These are phyloP conservation scores for Scomber japonicus DNA, from an alignment of 2,113 vertebrate species.

Conservation along the genomic window DNA sequence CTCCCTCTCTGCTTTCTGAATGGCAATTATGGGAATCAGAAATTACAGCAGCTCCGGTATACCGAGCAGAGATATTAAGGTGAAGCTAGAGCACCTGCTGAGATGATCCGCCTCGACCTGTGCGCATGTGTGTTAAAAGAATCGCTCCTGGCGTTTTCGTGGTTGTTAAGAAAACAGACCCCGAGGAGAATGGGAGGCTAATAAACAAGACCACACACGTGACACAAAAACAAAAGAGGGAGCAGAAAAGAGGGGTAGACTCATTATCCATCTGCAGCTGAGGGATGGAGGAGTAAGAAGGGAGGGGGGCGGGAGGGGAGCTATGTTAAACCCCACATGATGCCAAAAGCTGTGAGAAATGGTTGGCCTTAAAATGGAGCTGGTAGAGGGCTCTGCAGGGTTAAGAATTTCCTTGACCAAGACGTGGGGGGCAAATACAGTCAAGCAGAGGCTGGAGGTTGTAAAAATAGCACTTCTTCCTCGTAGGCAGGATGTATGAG, in stretches of 20 bases:
- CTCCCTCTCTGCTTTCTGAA: neutral
- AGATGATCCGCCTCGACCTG: neutral
- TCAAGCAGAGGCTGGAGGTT: conserved; percentile 38
- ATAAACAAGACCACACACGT: conserved; percentile 30
- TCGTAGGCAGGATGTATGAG: conserved; percentile 35
- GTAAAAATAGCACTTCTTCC: conserved; percentile 51
- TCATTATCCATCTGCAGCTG: conserved; percentile 39
- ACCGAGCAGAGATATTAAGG: conserved; percentile 19
- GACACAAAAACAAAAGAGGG: neutral
- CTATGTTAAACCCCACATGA: conserved; percentile 34
- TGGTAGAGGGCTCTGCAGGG: conserved; percentile 30
- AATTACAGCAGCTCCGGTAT: conserved; percentile 38
- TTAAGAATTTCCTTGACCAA: conserved; percentile 46
- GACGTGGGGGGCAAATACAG: conserved; percentile 23
- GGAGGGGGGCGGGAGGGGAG: conserved; percentile 1
- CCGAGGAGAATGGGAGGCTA: neutral
- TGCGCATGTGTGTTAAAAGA: neutral
- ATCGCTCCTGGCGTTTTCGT: neutral
- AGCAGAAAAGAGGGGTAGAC: conserved; percentile 23
- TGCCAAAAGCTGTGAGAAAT: conserved; percentile 53
- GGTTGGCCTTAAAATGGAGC: conserved; percentile 34
- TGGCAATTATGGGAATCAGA: conserved; percentile 55
- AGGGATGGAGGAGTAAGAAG: neutral
- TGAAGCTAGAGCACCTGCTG: conserved; percentile 1
- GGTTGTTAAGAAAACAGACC: neutral